These are phyloP conservation scores for Callaeas wilsoni DNA, from an alignment of 2,113 vertebrate species.

Conservation along the genomic window DNA sequence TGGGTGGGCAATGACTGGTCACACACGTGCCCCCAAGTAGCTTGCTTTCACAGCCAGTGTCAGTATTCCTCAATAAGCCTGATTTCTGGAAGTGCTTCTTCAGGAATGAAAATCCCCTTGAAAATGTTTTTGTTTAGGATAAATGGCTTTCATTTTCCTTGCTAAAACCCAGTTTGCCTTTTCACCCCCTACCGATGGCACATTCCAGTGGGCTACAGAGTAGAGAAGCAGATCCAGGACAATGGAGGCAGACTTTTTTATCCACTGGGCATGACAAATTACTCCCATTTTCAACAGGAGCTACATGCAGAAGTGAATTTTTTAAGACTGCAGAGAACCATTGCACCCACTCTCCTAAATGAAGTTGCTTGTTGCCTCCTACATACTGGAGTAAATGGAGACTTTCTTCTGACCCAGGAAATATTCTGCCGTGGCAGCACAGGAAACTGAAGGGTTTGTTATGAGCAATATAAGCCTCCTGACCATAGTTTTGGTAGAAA, in stretches of 20 bases:
- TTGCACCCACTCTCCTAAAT: background rate
- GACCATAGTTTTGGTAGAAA: background rate
- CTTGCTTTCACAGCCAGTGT: background rate
- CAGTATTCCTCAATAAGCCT: background rate
- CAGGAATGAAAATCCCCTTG: background rate
- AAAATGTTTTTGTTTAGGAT: background rate
- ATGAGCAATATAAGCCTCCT: background rate
- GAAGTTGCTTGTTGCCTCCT: background rate
- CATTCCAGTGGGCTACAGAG: background rate
- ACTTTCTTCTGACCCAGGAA: background rate
- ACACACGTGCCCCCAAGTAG: background rate
- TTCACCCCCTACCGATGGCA: background rate
- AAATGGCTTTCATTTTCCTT: background rate
- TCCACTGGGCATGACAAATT: background rate
- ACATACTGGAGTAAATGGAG: background rate
- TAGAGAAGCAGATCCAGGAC: background rate
- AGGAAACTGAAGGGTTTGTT: background rate
- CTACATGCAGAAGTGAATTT: background rate
- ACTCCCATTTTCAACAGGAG: background rate
- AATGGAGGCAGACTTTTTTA: background rate
- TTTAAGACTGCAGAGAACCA: background rate
- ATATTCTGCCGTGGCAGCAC: background rate
- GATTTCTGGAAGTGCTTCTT: background rate
- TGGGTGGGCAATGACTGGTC: background rate
- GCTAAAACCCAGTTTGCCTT: background rate